Percentiles rank a stretch among this genome's conserved stretches.
phyloP scores from a whole-genome alignment of 1,140 invertebrate species.

The Danaus melanippus region DNA sequence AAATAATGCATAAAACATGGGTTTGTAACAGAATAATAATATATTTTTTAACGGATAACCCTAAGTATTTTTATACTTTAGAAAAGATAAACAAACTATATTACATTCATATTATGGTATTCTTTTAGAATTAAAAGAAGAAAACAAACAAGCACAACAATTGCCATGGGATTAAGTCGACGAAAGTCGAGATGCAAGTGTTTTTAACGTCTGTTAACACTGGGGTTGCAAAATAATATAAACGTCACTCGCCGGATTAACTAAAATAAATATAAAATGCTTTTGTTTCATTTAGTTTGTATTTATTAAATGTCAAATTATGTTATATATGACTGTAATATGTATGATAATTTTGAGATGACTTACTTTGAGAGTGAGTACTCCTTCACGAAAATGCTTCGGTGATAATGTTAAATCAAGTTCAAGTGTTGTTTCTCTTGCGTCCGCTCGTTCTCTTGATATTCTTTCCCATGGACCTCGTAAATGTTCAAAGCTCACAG shows the following conservation, averaged over 20 bases:
- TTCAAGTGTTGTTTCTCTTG: constrained; percentile 39
- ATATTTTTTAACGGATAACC: no score
- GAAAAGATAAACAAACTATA: constrained; percentile 1
- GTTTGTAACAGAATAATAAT: no score
- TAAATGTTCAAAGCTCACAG: constrained; percentile 38
- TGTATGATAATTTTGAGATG: not conserved
- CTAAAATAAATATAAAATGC: not conserved
- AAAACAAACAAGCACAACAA: no score
- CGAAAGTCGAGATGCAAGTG: no score
- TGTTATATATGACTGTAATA: no score
- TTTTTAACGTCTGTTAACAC: no score
- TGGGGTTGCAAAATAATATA: no score
- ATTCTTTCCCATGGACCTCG: constrained; percentile 43
- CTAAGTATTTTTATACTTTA: not conserved
- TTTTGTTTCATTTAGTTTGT: not conserved
- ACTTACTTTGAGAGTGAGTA: constrained; percentile 41
- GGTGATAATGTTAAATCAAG: constrained; percentile 38
- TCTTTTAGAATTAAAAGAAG: no score
- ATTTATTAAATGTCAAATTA: not conserved
- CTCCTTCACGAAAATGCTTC: constrained; percentile 36
- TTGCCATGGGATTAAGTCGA: no score
- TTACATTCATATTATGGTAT: not conserved
- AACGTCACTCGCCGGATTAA: no score
- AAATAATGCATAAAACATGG: no score
- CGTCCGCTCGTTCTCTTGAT: constrained; percentile 29